phyloP scores from a whole-genome alignment of 2,888 invertebrate species.

The Orthosia gothica region DNA sequence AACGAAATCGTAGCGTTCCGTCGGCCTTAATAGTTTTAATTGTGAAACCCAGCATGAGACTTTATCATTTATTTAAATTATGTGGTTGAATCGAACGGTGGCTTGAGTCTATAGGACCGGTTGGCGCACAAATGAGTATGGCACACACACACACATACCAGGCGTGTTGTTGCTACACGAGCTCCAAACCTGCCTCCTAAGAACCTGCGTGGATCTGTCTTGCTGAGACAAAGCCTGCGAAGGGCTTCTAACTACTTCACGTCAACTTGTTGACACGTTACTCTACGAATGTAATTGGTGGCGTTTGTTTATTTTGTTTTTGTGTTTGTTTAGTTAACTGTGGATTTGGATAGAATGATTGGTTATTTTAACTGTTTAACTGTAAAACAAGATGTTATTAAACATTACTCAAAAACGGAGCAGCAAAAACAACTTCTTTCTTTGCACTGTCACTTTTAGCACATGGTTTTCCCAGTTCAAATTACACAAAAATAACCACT shows the following conservation, averaged over 20 bases:
- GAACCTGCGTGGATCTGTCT: slow-evolving; percentile 68
- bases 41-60: slow-evolving; percentile 84
- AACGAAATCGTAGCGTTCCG: slow-evolving; percentile 78
- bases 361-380: slow-evolving; percentile 25
- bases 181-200: slow-evolving; percentile 74
- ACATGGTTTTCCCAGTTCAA: neutral
- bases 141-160: slow-evolving; percentile 70
- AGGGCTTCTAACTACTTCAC: slow-evolving; percentile 66
- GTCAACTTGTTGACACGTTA: slow-evolving; percentile 62
- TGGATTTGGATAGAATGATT: slow-evolving; percentile 12
- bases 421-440: neutral
- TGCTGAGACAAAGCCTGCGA: slow-evolving; percentile 67
- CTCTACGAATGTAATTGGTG: slow-evolving; percentile 57
- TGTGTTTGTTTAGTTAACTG: slow-evolving; percentile 40
- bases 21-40: slow-evolving; percentile 85
- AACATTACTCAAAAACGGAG: neutral
- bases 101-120: slow-evolving; percentile 85
- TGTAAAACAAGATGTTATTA: slow-evolving; percentile 11
- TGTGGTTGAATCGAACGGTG: slow-evolving; percentile 84
- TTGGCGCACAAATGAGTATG: slow-evolving; percentile 76
- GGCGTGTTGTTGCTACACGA: slow-evolving; percentile 69
- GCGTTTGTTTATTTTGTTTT: slow-evolving; percentile 57
- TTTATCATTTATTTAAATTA: slow-evolving; percentile 87
- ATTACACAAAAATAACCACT: neutral
- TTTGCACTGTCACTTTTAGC: neutral